Conservation (phyloP, 1,140 invertebrate species). For the Drosophila serrata region DNA sequence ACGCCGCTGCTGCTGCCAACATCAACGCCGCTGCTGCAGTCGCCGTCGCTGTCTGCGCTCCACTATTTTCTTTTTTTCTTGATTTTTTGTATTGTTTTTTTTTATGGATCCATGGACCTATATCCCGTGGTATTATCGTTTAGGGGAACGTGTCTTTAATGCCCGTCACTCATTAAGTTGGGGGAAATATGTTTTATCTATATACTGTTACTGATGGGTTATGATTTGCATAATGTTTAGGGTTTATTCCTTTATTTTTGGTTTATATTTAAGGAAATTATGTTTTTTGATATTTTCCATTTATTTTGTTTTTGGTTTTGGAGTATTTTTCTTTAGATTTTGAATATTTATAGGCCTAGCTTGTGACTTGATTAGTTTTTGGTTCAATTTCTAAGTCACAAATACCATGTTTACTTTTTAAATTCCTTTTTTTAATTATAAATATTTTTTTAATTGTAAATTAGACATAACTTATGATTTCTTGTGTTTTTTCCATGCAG, state of each 20-base stretch:
- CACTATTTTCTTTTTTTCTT: background rate
- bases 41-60: slow-evolving; percentile 18
- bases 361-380: background rate
- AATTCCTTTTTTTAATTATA: background rate
- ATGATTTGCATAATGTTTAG: slow-evolving; percentile 1
- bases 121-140: slow-evolving; percentile 9
- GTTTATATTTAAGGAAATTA: no score
- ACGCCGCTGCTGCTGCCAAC: background rate
- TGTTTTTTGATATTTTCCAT: background rate
- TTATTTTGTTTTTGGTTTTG: background rate
- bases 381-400: background rate
- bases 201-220: slow-evolving; percentile 8
- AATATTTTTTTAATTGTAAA: no score
- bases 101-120: slow-evolving; percentile 5
- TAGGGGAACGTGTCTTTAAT: slow-evolving; percentile 21
- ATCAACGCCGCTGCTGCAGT: background rate
- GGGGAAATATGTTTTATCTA: slow-evolving; percentile 1
- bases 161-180: slow-evolving; percentile 20
- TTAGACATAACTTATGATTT: no score
- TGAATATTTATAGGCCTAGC: background rate
- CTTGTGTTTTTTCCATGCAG: no score
- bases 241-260: background rate
- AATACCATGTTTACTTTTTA: background rate
- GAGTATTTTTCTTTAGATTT: background rate
- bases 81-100: background rate